A percentile compares a stretch with the other conserved stretches of the same genome.
Evolutionary conservation across 1,140 invertebrate species (phyloP).

Genomic region (Kradibia gibbosae): DNA sequence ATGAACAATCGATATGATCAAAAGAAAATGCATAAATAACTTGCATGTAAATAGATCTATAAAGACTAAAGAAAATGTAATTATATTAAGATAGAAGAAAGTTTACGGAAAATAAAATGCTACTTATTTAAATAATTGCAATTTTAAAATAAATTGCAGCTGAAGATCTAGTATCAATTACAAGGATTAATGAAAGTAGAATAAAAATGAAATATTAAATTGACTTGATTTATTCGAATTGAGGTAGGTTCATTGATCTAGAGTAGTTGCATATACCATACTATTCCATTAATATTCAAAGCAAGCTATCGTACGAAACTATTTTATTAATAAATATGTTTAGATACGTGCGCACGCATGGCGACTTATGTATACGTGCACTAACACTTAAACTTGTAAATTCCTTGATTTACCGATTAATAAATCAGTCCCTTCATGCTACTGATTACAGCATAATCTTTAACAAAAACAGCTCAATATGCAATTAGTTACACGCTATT

Average conservation of each 20-base stretch:
- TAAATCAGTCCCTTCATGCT: neutral
- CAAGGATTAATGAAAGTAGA: neutral
- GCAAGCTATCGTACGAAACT: conserved; percentile 5
- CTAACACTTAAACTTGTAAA: neutral
- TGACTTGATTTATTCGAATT: neutral
- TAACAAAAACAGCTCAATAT: neutral
- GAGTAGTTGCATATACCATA: neutral
- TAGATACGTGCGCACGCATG: neutral
- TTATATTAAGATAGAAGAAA: too few relatives aligned
- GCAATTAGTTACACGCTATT: neutral
- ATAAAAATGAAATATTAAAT: neutral
- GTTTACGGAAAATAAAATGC: too few relatives aligned
- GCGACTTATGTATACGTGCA: too few relatives aligned
- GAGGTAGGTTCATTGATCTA: neutral
- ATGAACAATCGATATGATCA: too few relatives aligned
- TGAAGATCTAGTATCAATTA: too few relatives aligned
- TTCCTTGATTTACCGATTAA: neutral
- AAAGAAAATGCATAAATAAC: too few relatives aligned
- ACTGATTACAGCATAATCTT: neutral
- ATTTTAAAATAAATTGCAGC: too few relatives aligned
- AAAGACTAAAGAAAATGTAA: too few relatives aligned
- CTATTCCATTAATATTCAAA: conserved; percentile 3
- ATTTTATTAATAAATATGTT: conserved; percentile 4
- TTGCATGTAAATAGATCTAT: too few relatives aligned
- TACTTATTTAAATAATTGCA: too few relatives aligned